Evolutionary conservation across 2,888 invertebrate species (phyloP), one percentile per base, ranked within the genome.

Genomic region (Hypena proboscidalis): DNA sequence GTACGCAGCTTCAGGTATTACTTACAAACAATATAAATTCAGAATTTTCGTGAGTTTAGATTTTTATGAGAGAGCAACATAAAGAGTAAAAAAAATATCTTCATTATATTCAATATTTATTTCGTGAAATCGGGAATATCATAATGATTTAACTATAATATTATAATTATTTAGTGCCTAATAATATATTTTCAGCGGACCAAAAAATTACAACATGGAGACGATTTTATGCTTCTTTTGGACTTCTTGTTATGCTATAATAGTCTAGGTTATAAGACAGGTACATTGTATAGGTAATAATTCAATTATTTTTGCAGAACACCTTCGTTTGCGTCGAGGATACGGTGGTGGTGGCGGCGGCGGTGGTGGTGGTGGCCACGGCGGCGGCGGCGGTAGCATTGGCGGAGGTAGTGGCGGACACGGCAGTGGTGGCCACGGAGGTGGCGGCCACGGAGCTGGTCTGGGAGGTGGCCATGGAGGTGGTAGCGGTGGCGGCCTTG

Each of bases 1-100:
- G 6, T 72, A 70, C 59, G 85, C 84, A 27, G 74, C 81, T 25
- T 80, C 87, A 81, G 87, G 87, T 84, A 82, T 22, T 39, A 4
- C 37, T 42, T 30, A 14, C 29, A 10, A 33, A 41, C 49, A 5
- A 35, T 40, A 6, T 30, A 27, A 7, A 30, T 35, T 1, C 25
- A 21, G 4, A 30, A 10, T n/a, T n/a, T 13, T 14, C 14, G 9
- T 11, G 9, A 25, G 8, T 25, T 4, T n/a, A 22, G 3, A n/a
- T 3, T 22, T n/a, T 22, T 6, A 3, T 3, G 17, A 17, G 17
- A n/a, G n/a, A n/a, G n/a, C n/a, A n/a, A n/a, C n/a, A n/a, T n/a
- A n/a, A n/a, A n/a, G 22, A 4, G 17, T 4, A 17, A 17, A 3
- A 17, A 17, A 17, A 17, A 4, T 17, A 17, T 17, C 3, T 17